Percentiles rank a stretch among this genome's conserved stretches.
These are phyloP conservation scores for Mormyrops attenuatus DNA, from an alignment of 2,797 vertebrate species.

Conservation along the genomic window DNA sequence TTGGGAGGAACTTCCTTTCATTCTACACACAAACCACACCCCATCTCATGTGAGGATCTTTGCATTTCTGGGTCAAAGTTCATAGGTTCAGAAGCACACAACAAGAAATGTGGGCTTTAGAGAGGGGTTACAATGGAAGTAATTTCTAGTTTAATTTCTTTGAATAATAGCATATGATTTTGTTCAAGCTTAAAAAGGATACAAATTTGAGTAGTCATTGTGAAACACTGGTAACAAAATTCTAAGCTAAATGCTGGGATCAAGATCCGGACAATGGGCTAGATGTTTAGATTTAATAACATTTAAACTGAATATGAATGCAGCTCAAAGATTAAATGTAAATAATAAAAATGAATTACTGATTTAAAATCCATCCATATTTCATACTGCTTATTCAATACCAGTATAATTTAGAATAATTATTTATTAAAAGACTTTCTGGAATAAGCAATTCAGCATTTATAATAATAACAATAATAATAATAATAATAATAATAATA, in stretches of 20 bases:
- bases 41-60: conserved; percentile 27
- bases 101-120: conserved; percentile 25
- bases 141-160: not conserved
- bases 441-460: not conserved
- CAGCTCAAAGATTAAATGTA: not conserved
- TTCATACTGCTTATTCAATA: not conserved
- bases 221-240: not conserved
- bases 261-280: not conserved
- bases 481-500: not conserved
- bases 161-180: not conserved
- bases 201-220: not conserved
- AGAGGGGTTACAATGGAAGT: not conserved
- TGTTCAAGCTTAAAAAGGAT: not conserved
- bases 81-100: conserved; percentile 49
- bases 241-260: not conserved
- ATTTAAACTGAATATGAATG: not conserved
- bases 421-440: not conserved
- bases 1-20: conserved; percentile 18
- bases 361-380: not conserved
- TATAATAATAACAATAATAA: not conserved
- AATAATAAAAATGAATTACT: not conserved
- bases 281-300: not conserved
- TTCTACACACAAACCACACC: conserved; percentile 13
- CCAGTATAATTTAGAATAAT: not conserved
- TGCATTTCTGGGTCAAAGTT: conserved; percentile 61